Evolutionary conservation across 2,113 vertebrate genomes (phyloP).

Genomic region (Cyprinus carpio): DNA sequence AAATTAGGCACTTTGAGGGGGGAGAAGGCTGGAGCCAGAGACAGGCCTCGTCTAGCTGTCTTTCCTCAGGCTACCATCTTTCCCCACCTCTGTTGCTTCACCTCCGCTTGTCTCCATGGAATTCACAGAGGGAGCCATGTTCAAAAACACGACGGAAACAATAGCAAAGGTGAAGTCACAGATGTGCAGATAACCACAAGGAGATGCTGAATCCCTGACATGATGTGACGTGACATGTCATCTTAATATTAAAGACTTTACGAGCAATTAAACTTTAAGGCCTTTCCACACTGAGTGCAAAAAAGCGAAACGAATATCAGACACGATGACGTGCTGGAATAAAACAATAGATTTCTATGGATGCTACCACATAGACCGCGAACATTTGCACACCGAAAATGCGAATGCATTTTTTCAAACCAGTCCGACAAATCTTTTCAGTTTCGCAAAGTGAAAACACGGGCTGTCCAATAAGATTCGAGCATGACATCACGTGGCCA

Average conservation of each 20-base stretch:
- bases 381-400: too few relatives aligned
- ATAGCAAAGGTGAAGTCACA: constrained; percentile 13
- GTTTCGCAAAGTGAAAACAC: too few relatives aligned
- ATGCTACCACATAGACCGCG: too few relatives aligned
- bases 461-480: too few relatives aligned
- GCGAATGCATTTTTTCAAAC: too few relatives aligned
- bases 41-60: constrained; percentile 55
- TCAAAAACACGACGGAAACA: constrained; percentile 33
- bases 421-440: too few relatives aligned
- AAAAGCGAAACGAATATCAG: too few relatives aligned
- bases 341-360: too few relatives aligned
- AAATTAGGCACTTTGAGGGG: constrained; percentile 28
- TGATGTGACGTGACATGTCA: not conserved
- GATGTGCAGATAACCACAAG: constrained; percentile 1
- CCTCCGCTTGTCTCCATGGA: constrained; percentile 51
- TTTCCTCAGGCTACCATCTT: constrained; percentile 58
- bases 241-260: not conserved
- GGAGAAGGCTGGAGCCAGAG: constrained; percentile 52
- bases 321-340: too few relatives aligned
- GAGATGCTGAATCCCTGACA: not conserved
- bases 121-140: constrained; percentile 31
- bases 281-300: too few relatives aligned
- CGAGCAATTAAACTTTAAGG: not conserved
- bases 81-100: constrained; percentile 48
- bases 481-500: too few relatives aligned